phyloP scores from a whole-genome alignment of 2,888 invertebrate genomes.

The Xestia xanthographa region DNA sequence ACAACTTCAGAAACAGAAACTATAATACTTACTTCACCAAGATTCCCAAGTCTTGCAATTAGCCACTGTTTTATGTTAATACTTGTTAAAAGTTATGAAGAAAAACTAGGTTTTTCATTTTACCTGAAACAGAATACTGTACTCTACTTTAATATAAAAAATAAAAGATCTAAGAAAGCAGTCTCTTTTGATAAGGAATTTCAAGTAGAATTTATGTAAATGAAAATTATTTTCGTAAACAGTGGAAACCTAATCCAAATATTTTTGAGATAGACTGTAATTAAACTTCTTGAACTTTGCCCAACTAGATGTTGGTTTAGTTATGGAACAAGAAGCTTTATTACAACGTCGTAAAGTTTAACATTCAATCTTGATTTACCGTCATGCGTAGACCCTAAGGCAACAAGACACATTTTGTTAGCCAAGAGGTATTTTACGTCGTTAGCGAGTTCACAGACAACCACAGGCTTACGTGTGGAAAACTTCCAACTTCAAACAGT shows the following conservation, averaged over 20 bases:
- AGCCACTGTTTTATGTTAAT: conserved; percentile 56
- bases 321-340: conserved; percentile 40
- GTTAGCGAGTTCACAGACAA: conserved; percentile 79
- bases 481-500: conserved; percentile 83
- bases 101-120: conserved; percentile 48
- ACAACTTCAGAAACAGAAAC: conserved; percentile 41
- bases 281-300: conserved; percentile 39
- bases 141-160: conserved; percentile 4
- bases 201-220: background rate
- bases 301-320: background rate
- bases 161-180: background rate
- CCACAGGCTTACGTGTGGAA: conserved; percentile 82
- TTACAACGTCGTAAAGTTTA: conserved; percentile 28
- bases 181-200: background rate
- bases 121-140: conserved; percentile 36
- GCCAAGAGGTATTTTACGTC: conserved; percentile 76
- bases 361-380: conserved; percentile 34
- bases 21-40: conserved; percentile 47
- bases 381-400: conserved; percentile 52
- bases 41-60: conserved; percentile 48
- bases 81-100: conserved; percentile 50
- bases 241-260: conserved; percentile 25
- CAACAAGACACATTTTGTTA: conserved; percentile 71
- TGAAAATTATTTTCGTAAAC: conserved; percentile 14
- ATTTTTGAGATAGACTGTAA: conserved; percentile 45